These are phyloP conservation scores for Falco rusticolus DNA, from an alignment of 2,797 vertebrate genomes.

Conservation along the genomic window DNA sequence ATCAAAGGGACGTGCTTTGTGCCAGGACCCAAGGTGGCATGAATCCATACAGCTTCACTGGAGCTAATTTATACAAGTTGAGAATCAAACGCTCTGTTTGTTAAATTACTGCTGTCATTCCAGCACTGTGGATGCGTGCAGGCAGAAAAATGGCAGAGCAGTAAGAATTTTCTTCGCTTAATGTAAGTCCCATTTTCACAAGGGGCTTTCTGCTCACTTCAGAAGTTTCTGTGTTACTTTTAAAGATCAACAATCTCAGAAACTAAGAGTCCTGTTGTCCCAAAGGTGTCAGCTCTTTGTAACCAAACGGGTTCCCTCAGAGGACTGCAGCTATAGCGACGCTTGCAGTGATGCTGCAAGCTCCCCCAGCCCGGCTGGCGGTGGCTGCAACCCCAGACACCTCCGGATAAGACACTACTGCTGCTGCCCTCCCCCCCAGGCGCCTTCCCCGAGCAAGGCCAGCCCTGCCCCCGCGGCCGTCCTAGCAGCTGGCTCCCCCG, in stretches of 20 bases:
- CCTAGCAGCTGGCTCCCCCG: not conserved
- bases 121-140: rapidly evolving
- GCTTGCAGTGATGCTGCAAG: not conserved
- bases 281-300: not conserved
- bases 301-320: not conserved
- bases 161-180: not conserved
- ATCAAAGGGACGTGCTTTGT: not conserved
- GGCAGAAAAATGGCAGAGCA: not conserved
- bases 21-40: not conserved
- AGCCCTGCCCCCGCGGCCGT: not conserved
- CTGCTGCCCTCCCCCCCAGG: not conserved
- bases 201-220: not conserved
- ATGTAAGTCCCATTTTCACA: not conserved
- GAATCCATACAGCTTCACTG: not conserved
- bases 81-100: not conserved
- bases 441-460: not conserved
- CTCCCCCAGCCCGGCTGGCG: not conserved
- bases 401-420: not conserved
- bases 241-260: not conserved
- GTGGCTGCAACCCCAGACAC: not conserved
- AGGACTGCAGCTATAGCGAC: not conserved
- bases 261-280: not conserved
- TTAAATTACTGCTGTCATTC: not conserved
- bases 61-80: not conserved
- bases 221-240: not conserved